phyloP scores from a whole-genome alignment of 1,140 invertebrate genomes.

The Brachionus plicatilis region DNA sequence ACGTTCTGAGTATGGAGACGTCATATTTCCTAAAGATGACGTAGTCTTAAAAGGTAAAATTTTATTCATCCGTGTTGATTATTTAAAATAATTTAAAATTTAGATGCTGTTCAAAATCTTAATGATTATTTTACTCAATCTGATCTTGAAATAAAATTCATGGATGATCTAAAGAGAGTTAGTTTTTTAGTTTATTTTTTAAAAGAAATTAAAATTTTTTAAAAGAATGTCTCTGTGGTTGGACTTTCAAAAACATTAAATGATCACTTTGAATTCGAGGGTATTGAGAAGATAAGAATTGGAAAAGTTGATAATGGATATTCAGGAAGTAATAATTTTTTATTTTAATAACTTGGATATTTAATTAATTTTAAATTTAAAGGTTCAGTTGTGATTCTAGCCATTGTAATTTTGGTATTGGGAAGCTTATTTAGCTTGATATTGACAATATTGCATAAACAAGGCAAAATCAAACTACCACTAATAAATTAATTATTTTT shows the following conservation, averaged over 20 bases:
- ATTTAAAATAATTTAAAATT: background rate
- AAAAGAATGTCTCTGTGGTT: background rate
- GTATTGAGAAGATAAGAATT: background rate
- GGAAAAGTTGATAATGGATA: background rate
- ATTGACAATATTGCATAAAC: background rate
- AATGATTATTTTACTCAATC: background rate
- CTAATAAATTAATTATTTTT: background rate
- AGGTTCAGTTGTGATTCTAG: background rate
- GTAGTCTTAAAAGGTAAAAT: background rate
- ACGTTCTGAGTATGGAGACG: background rate
- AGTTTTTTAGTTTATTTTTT: background rate
- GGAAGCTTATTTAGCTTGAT: background rate
- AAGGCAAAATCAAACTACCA: background rate
- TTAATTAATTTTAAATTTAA: too few relatives aligned
- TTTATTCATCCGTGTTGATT: background rate
- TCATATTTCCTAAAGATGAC: background rate
- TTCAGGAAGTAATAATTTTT: background rate
- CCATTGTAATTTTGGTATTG: background rate
- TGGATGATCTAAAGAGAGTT: conserved; percentile 10
- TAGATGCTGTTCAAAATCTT: conserved; percentile 25
- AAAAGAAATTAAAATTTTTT: background rate
- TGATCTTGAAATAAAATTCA: background rate
- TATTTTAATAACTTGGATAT: too few relatives aligned
- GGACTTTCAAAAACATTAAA: background rate
- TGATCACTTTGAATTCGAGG: background rate